phyloP scores from a whole-genome alignment of 2,113 vertebrate genomes.

The Zosterops pallidus region DNA sequence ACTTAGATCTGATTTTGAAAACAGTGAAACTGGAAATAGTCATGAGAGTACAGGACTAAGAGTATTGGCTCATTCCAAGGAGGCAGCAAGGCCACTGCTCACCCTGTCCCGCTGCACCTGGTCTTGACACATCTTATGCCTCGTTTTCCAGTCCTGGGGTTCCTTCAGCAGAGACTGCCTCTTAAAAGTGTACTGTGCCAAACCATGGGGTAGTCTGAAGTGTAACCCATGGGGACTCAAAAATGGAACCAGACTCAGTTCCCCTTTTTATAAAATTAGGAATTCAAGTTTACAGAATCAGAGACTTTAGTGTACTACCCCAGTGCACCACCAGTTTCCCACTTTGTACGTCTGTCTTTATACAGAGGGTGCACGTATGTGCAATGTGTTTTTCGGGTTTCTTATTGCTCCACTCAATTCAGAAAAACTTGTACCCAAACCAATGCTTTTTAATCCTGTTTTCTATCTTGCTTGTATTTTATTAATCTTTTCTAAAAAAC shows the following conservation, averaged over 20 bases:
- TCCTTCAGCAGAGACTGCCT: slow-evolving; percentile 59
- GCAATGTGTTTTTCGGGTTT: slow-evolving; percentile 52
- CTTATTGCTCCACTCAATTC: slow-evolving; percentile 25
- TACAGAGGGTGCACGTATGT: slow-evolving; percentile 17
- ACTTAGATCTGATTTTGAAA: neutral
- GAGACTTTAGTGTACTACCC: neutral
- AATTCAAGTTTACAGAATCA: slow-evolving; percentile 50
- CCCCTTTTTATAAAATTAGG: slow-evolving; percentile 51
- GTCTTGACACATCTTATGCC: neutral
- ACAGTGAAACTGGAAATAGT: neutral
- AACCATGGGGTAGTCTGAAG: neutral
- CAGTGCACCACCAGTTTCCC: slow-evolving; percentile 23
- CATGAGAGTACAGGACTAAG: neutral
- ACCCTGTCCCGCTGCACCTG: neutral
- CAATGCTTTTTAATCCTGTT: slow-evolving; percentile 59
- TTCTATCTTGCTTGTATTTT: slow-evolving; percentile 69
- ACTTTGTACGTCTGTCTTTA: slow-evolving; percentile 58
- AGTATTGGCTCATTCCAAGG: neutral
- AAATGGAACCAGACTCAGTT: neutral
- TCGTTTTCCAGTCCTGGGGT: neutral
- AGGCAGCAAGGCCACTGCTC: neutral
- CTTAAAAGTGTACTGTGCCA: slow-evolving; percentile 49
- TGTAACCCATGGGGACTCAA: neutral
- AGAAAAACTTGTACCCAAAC: slow-evolving; percentile 42
- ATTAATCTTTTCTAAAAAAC: slow-evolving; percentile 43